Conservation (phyloP, 2,888 invertebrate genomes). For the Dasypolia templi region DNA sequence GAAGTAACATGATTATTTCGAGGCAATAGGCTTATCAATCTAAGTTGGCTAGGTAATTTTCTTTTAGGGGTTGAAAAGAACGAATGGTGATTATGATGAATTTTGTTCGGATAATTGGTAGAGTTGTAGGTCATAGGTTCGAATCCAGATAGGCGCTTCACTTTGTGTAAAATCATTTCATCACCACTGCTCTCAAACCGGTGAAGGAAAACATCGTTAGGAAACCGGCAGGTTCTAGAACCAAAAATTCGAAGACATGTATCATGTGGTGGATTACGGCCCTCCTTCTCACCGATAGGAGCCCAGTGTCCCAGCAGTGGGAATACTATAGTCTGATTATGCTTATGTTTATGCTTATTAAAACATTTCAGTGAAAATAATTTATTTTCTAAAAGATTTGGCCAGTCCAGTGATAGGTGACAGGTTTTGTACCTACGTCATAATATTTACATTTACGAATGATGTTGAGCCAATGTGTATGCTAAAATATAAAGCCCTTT, state of each 20-base stretch:
- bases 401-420: not conserved
- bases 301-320: too few species aligned
- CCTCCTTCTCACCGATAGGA: too few species aligned
- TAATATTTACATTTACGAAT: not conserved
- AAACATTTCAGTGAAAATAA: not conserved
- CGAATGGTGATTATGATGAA: not conserved
- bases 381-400: not conserved
- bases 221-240: too few species aligned
- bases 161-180: too few species aligned
- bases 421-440: not conserved
- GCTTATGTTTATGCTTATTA: too few species aligned
- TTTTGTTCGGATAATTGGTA: not conserved
- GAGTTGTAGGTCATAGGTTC: too few species aligned
- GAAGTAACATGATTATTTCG: not conserved
- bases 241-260: not conserved
- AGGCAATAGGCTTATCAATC: constrained; percentile 2
- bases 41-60: not conserved
- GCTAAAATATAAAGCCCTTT: not conserved
- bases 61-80: not conserved
- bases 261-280: not conserved
- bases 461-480: not conserved
- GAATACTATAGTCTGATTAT: too few species aligned
- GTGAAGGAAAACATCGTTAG: too few species aligned
- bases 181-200: too few species aligned
- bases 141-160: not conserved